These are phyloP conservation scores for Thaumatotibia leucotreta DNA, from an alignment of 1,140 invertebrate genomes.

Conservation along the genomic window DNA sequence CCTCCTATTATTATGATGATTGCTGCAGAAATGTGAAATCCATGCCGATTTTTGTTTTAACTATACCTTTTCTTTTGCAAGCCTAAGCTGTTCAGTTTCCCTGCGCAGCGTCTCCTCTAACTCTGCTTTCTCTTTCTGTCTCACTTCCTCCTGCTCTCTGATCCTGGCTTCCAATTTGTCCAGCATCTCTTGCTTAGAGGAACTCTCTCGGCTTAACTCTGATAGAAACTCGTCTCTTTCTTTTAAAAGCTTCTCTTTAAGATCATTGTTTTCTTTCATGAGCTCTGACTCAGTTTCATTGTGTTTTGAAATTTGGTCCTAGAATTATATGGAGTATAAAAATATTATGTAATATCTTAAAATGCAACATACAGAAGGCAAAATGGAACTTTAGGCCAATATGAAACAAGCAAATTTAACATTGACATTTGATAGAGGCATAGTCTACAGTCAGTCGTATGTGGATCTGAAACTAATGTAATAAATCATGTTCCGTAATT, in stretches of 20 bases:
- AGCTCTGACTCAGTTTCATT: slow-evolving; percentile 53
- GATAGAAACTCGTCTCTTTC: slow-evolving; percentile 69
- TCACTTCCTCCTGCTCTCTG: slow-evolving; percentile 51
- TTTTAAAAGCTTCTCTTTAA: slow-evolving; percentile 67
- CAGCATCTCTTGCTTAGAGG: slow-evolving; percentile 72
- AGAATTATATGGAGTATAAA: not conserved
- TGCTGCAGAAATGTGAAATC: no score
- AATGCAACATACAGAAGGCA: no score
- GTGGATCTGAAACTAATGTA: no score
- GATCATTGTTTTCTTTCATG: slow-evolving; percentile 55
- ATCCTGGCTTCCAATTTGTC: slow-evolving; percentile 53
- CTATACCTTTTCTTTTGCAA: slow-evolving; percentile 56
- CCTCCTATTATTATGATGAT: no score
- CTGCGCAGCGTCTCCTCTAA: slow-evolving; percentile 39
- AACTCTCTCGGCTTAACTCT: slow-evolving; percentile 69
- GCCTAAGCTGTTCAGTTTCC: slow-evolving; percentile 49
- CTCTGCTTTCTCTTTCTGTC: slow-evolving; percentile 47
- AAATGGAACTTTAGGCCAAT: no score
- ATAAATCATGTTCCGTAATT: no score
- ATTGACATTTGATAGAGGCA: no score
- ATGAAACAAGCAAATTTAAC: no score
- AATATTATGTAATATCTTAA: no score
- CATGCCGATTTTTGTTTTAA: not conserved
- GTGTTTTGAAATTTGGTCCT: slow-evolving; percentile 58
- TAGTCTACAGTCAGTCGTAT: no score